Base-by-base conservation (phyloP, 2,113 vertebrate genomes). In the Oenanthe oenanthe region DNA sequence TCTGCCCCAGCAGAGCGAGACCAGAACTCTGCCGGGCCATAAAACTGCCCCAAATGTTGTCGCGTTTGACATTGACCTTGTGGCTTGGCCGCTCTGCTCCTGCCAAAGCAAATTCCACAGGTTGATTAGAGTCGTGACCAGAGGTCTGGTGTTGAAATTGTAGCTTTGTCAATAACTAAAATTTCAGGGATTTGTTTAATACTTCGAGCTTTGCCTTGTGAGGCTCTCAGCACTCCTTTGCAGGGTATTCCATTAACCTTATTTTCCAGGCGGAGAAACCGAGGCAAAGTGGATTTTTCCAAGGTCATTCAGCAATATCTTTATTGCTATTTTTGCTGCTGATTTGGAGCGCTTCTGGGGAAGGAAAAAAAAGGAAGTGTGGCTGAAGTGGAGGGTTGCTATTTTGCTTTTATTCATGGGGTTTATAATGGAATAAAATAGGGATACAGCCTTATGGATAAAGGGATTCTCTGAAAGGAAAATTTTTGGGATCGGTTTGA, bases 1-100 rank as follows among this genome's bases (percentile, higher is more conserved):
- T 60, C 71, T 77, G 60, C 34, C 66, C 40, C 67, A 6, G 22
- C 38, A 36, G 15, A 56, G 51, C 26, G 3, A 4, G 4, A 9
- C 32, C 51, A 21, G 61, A 94, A 57, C 51, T 65, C 40, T 2
- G 25, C 28, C 53, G 28, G 50, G 45, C 32, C 58, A 1, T 65
- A 36, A 92, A 97, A 60, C 77, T 78, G 84, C 68, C 68, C 62
- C 18, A 61, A 72, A 82, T 47, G 68, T 17, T 50, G 68, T 13
- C 51, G 51, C 40, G 61, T 85, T 95, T 72, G 85, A 84, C 95
- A 79, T 92, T 97, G 95, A 94, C 89, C 96, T 96, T 92, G 88
- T 56, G 83, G 65, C 68, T 92, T 74, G 84, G 81, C 85, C 22
- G 57, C 54, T 24, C 43, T 10, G 61, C 50, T 28, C 42, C 57